phyloP scores from a whole-genome alignment of 2,888 invertebrate genomes.

The Venusia cambrica region DNA sequence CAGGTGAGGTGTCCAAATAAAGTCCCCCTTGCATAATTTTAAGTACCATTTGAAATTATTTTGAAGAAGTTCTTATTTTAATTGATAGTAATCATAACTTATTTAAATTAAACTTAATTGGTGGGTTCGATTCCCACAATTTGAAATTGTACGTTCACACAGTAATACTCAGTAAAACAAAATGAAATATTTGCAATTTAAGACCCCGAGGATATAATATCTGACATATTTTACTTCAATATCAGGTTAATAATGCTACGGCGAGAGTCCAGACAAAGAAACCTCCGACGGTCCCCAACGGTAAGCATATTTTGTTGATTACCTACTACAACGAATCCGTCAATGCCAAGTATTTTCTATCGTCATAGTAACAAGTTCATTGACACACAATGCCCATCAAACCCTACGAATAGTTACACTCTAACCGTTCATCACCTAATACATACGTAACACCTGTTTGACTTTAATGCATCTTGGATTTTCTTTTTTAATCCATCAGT shows the following conservation, averaged over 20 bases:
- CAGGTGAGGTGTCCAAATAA: conserved; percentile 8
- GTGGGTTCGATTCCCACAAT: conserved; percentile 45
- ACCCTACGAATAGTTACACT: conserved; percentile 19
- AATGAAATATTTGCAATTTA: conserved; percentile 37
- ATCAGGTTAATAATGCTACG: conserved; percentile 99
- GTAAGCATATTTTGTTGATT: conserved; percentile 78
- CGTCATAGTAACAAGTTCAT: conserved; percentile 21
- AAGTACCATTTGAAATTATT: not conserved
- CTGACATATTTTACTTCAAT: conserved; percentile 61
- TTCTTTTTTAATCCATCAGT: conserved; percentile 79
- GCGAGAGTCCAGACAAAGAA: conserved; percentile 99
- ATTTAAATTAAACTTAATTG: conserved; percentile 6
- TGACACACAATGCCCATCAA: conserved; percentile 14
- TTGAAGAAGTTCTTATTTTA: not conserved
- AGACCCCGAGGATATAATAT: conserved; percentile 36
- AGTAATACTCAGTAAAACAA: conserved; percentile 37
- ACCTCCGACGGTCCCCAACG: conserved; percentile 94
- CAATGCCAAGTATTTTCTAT: conserved; percentile 13
- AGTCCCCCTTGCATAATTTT: conserved; percentile 4
- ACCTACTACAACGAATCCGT: conserved; percentile 10
- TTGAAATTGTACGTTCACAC: conserved; percentile 12
- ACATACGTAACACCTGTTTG: conserved; percentile 30
- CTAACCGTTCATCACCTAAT: conserved; percentile 17
- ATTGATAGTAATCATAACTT: not conserved
- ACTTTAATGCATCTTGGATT: conserved; percentile 68